Evolutionary conservation across 2,888 invertebrate species (phyloP).

Genomic region (Acanthococcus lagerstroemiae): DNA sequence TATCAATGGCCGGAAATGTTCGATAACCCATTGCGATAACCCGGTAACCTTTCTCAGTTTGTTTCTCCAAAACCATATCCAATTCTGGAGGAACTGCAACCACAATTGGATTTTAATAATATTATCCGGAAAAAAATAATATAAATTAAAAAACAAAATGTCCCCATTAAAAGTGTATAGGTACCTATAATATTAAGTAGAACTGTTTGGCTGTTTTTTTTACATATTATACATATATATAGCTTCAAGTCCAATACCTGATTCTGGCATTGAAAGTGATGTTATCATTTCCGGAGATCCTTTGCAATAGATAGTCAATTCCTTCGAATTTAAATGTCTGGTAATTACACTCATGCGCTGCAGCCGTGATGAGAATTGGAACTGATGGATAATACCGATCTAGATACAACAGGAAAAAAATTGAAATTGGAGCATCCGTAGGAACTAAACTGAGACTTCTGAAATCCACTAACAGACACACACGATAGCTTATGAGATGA

Average conservation of each 20-base stretch:
- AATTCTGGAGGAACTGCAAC: constrained; percentile 55
- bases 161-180: too few relatives aligned
- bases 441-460: too few relatives aligned
- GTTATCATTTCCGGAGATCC: constrained; percentile 50
- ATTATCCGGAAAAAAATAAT: background rate
- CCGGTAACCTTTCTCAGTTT: constrained; percentile 71
- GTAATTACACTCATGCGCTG: constrained; percentile 50
- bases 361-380: constrained; percentile 48
- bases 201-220: too few relatives aligned
- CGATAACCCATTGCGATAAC: constrained; percentile 70
- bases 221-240: too few relatives aligned
- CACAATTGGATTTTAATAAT: background rate
- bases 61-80: constrained; percentile 54
- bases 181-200: too few relatives aligned
- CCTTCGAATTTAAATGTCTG: constrained; percentile 37
- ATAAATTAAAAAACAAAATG: background rate
- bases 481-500: too few relatives aligned
- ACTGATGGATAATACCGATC: constrained; percentile 47
- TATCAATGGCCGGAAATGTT: constrained; percentile 48
- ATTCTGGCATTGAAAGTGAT: constrained; percentile 43
- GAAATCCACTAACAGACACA: too few relatives aligned
- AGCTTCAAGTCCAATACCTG: too few relatives aligned
- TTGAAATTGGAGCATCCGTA: too few relatives aligned
- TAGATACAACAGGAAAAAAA: background rate
- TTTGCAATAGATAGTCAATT: constrained; percentile 47